phyloP scores from a whole-genome alignment of 2,888 invertebrate genomes.

The Norana najaformis region DNA sequence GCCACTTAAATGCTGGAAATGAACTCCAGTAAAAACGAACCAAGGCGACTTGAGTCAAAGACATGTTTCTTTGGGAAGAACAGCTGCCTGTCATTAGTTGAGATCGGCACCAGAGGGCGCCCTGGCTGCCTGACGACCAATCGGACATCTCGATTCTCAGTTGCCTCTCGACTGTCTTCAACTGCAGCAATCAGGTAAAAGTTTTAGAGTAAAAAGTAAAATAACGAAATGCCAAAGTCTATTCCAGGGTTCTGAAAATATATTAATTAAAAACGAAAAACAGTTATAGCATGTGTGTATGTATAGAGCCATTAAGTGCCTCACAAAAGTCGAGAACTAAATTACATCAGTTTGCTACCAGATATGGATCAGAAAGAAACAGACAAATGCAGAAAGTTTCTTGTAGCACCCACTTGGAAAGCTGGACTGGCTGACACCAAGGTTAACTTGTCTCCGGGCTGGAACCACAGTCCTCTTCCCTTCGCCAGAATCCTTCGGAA shows the following conservation, averaged over 20 bases:
- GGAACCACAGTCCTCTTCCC: slow-evolving; percentile 18
- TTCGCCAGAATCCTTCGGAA: not conserved
- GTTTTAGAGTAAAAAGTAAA: not conserved
- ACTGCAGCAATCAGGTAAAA: not conserved
- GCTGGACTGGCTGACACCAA: not conserved
- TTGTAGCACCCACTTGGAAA: not conserved
- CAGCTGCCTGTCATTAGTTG: not conserved
- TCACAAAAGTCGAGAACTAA: not conserved
- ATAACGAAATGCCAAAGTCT: not conserved
- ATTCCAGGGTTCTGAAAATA: not conserved
- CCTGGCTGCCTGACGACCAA: not conserved
- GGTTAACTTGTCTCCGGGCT: slow-evolving; percentile 9
- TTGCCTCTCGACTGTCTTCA: not conserved
- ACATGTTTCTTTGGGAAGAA: not conserved
- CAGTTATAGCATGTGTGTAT: not conserved
- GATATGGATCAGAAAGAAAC: not conserved
- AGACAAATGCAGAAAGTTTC: not conserved
- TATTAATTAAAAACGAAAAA: not conserved
- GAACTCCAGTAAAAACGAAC: not conserved
- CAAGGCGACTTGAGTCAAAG: slow-evolving; percentile 1
- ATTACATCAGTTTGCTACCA: not conserved
- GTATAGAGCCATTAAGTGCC: not conserved
- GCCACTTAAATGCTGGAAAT: not conserved
- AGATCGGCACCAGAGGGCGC: not conserved
- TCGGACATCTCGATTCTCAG: not conserved